Conservation (phyloP, 2,797 vertebrate genomes). For the Naso thynnoides region DNA sequence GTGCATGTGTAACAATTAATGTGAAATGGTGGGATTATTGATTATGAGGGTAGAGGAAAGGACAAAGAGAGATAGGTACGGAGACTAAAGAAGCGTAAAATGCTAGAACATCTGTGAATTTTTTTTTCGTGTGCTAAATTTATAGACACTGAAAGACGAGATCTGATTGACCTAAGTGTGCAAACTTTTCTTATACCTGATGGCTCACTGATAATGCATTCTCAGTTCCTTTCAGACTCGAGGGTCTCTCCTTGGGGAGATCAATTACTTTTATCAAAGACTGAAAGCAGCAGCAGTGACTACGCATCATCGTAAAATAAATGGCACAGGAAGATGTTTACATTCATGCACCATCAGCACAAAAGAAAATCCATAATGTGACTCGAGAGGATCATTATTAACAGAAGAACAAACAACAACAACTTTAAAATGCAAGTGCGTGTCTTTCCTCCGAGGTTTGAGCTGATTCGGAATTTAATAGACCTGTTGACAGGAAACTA, state of each 20-base stretch:
- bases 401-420: constrained; percentile 18
- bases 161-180: not conserved
- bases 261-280: not conserved
- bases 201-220: not conserved
- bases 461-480: constrained; percentile 46
- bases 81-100: not conserved
- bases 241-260: not conserved
- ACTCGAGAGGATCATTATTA: constrained; percentile 24
- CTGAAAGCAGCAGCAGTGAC: not conserved
- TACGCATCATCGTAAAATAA: not conserved
- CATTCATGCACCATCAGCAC: not conserved
- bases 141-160: not conserved
- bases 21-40: not conserved
- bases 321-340: not conserved
- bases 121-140: not conserved
- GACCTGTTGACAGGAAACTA: constrained; percentile 48
- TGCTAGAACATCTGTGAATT: not conserved
- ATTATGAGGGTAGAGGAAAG: not conserved
- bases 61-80: not conserved
- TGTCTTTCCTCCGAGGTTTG: not conserved
- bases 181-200: not conserved
- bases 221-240: constrained; percentile 6
- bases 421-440: constrained; percentile 14
- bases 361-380: not conserved
- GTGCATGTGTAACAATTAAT: not conserved